Evolutionary conservation across 2,888 invertebrate species (phyloP).

Genomic region (Drosophila bunnanda): DNA sequence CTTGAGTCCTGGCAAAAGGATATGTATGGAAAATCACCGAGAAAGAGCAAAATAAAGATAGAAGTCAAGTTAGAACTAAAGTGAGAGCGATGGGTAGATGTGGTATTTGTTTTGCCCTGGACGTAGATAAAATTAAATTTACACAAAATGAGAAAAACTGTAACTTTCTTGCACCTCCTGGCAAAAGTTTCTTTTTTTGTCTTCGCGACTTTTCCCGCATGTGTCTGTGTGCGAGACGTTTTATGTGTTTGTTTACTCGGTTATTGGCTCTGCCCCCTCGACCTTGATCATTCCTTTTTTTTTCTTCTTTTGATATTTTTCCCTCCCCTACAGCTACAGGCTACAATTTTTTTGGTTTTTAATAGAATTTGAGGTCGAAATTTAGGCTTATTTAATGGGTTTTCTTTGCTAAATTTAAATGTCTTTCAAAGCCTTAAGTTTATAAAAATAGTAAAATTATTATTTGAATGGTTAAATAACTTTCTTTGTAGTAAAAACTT

Average conservation of each 20-base stretch:
- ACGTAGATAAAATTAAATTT: conserved; percentile 75
- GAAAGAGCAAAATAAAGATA: not conserved
- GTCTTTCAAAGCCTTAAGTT: too few species aligned
- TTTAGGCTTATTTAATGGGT: not conserved
- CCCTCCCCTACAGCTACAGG: too few species aligned
- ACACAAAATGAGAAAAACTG: conserved; percentile 43
- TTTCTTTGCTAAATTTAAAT: not conserved
- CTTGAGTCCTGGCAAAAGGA: conserved; percentile 39
- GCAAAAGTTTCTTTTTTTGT: conserved; percentile 53
- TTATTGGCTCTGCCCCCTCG: conserved; percentile 1
- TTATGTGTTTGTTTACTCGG: conserved; percentile 17
- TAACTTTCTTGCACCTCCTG: conserved; percentile 47
- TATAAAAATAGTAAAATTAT: not conserved
- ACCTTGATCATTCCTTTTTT: not conserved
- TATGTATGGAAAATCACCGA: not conserved
- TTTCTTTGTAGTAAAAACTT: not conserved
- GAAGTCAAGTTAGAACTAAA: not conserved
- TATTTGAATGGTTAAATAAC: not conserved
- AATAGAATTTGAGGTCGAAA: not conserved
- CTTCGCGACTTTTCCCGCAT: conserved; percentile 22
- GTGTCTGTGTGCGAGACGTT: conserved; percentile 13
- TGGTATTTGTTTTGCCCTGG: conserved; percentile 67
- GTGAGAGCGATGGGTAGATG: conserved; percentile 7
- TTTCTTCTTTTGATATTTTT: not conserved
- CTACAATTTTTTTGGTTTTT: not conserved